A percentile compares a stretch with the other conserved stretches of the same genome.
Conservation (phyloP, 35 echinoderm and acorn worm species). For the Patiria miniata region DNA sequence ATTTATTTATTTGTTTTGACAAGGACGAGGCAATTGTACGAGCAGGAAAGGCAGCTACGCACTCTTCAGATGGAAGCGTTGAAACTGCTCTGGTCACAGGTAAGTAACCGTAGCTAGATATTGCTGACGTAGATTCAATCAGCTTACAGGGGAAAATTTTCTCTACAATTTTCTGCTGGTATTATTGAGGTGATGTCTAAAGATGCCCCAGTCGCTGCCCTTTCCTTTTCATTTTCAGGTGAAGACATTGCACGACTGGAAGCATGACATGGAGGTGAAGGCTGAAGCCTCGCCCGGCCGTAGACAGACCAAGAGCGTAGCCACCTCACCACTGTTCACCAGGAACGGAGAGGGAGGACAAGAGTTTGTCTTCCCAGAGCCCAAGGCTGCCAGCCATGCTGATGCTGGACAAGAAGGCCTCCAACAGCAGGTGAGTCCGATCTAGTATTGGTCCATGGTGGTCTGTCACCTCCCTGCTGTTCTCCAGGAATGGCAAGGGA, state of each 20-base stretch:
- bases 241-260: conserved; percentile 86
- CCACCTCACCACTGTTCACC: not conserved
- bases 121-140: too few relatives aligned
- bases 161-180: too few relatives aligned
- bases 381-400: not conserved
- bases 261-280: conserved; percentile 62
- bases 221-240: conserved; percentile 70
- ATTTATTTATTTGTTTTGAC: conserved; percentile 23
- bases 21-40: conserved; percentile 88
- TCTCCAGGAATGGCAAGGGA: not conserved
- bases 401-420: not conserved
- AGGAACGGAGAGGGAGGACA: not conserved
- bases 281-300: not conserved
- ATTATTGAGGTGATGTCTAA: too few relatives aligned
- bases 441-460: too few relatives aligned
- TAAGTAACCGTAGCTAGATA: not conserved
- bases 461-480: not conserved
- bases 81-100: conserved; percentile 89
- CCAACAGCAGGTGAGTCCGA: not conserved
- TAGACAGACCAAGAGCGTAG: not conserved
- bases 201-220: too few relatives aligned
- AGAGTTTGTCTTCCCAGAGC: conserved; percentile 1
- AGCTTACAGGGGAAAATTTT: too few relatives aligned
- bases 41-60: conserved; percentile 84
- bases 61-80: conserved; percentile 86